phyloP scores from a whole-genome alignment of 1,140 invertebrate genomes.

The Liolophura sinensis region DNA sequence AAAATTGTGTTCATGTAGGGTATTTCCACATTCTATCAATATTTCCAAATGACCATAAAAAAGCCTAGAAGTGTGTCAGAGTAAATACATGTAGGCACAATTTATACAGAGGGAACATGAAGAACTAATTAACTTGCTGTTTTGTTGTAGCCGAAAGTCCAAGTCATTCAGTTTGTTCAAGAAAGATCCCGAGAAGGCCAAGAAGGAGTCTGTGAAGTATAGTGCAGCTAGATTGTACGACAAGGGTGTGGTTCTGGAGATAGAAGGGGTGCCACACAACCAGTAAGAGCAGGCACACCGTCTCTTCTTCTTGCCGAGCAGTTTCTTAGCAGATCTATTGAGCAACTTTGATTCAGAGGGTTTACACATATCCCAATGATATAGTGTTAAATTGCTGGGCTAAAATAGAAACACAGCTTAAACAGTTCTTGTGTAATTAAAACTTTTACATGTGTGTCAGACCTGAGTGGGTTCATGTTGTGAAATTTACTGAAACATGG shows the following conservation, averaged over 20 bases:
- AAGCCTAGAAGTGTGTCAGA: too few relatives aligned
- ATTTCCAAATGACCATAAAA: not conserved
- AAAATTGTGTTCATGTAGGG: too few relatives aligned
- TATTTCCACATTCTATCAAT: too few relatives aligned
- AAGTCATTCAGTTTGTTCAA: slow-evolving; percentile 28
- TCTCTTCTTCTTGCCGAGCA: not conserved
- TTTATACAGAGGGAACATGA: too few relatives aligned
- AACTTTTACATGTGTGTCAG: too few relatives aligned
- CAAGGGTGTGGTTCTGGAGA: slow-evolving; percentile 74
- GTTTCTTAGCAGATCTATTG: too few relatives aligned
- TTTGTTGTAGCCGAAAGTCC: slow-evolving; percentile 32
- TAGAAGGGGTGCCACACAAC: slow-evolving; percentile 67
- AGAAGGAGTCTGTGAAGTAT: slow-evolving; percentile 69
- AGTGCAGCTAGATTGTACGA: slow-evolving; percentile 73
- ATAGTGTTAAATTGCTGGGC: not conserved
- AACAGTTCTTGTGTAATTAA: too few relatives aligned
- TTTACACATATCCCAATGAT: not conserved
- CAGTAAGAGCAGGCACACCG: slow-evolving; percentile 48
- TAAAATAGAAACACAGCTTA: not conserved
- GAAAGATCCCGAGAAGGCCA: slow-evolving; percentile 39
- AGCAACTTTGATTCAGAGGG: not conserved
- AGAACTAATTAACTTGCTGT: too few relatives aligned
- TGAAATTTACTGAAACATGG: too few relatives aligned
- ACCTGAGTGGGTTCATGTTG: too few relatives aligned
- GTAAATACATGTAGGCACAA: too few relatives aligned